phyloP scores from a whole-genome alignment of 2,888 invertebrate genomes.

The Lithophane ornitopus region DNA sequence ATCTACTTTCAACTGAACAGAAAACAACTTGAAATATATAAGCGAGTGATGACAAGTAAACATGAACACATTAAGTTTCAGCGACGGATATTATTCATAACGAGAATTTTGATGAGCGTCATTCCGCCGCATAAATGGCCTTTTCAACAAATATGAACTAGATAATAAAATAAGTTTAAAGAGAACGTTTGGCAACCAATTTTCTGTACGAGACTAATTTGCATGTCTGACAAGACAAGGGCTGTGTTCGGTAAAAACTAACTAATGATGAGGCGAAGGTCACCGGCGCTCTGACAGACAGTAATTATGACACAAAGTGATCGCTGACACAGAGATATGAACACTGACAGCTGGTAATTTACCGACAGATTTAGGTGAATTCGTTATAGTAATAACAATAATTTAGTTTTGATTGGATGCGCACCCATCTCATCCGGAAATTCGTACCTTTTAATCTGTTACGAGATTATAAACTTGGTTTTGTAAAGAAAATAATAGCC shows the following conservation, averaged over 20 bases:
- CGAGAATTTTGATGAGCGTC: slow-evolving; percentile 40
- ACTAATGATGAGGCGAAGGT: slow-evolving; percentile 74
- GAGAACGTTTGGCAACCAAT: slow-evolving; percentile 60
- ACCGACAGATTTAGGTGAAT: slow-evolving; percentile 30
- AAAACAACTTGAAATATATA: slow-evolving; percentile 28
- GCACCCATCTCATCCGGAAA: slow-evolving; percentile 21
- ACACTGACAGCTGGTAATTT: slow-evolving; percentile 69
- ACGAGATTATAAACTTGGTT: not conserved
- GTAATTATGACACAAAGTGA: slow-evolving; percentile 76
- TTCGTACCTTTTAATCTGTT: not conserved
- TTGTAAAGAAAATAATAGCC: not conserved
- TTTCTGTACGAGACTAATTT: slow-evolving; percentile 69
- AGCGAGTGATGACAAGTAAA: slow-evolving; percentile 23
- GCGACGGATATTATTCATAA: slow-evolving; percentile 46
- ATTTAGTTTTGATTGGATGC: slow-evolving; percentile 48
- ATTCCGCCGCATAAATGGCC: slow-evolving; percentile 27
- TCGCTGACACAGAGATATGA: slow-evolving; percentile 64
- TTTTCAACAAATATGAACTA: slow-evolving; percentile 50
- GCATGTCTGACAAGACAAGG: slow-evolving; percentile 77
- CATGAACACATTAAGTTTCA: slow-evolving; percentile 35
- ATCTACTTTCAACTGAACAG: slow-evolving; percentile 25
- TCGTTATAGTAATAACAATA: slow-evolving; percentile 34
- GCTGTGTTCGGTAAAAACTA: slow-evolving; percentile 64
- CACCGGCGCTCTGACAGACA: slow-evolving; percentile 67
- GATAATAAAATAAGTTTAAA: slow-evolving; percentile 52